A percentile compares a stretch with the other conserved stretches of the same genome.
Conservation (phyloP, 2,797 vertebrate genomes). For the Geotrypetes seraphini region DNA sequence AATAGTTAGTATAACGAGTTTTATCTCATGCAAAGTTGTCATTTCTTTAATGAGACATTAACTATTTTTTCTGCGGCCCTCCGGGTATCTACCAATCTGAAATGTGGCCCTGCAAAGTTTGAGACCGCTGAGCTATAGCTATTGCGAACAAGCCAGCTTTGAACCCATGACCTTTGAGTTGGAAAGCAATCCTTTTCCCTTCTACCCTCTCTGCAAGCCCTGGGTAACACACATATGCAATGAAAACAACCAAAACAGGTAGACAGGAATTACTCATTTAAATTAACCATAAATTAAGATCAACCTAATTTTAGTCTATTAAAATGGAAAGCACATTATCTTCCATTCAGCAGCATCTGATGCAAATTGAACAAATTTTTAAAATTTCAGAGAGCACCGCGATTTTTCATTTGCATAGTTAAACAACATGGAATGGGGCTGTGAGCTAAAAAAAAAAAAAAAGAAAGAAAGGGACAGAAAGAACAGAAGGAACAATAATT, state of each 20-base stretch:
- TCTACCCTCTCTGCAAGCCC: too few relatives aligned
- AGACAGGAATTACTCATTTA: constrained; percentile 62
- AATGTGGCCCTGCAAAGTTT: too few relatives aligned
- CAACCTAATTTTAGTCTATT: constrained; percentile 65
- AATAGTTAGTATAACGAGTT: too few relatives aligned
- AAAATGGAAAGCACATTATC: constrained; percentile 64
- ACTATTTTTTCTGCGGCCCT: too few relatives aligned
- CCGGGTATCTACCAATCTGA: too few relatives aligned
- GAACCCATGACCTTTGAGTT: too few relatives aligned
- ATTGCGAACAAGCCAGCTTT: too few relatives aligned
- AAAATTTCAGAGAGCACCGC: constrained; percentile 59
- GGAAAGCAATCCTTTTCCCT: too few relatives aligned
- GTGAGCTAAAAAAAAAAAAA: constrained; percentile 59
- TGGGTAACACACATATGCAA: constrained; percentile 57
- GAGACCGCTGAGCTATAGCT: too few relatives aligned
- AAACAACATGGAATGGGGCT: constrained; percentile 45
- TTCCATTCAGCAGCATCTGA: constrained; percentile 59
- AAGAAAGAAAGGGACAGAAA: too few relatives aligned
- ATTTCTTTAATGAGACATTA: too few relatives aligned
- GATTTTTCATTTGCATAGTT: constrained; percentile 60
- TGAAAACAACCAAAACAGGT: constrained; percentile 58
- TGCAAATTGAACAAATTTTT: constrained; percentile 62
- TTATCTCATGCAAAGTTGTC: too few relatives aligned
- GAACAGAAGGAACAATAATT: constrained; percentile 99
- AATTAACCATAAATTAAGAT: constrained; percentile 70